These are phyloP conservation scores for Kuschelorhynchus macadamiae DNA, from an alignment of 2,888 invertebrate species.

Conservation along the genomic window DNA sequence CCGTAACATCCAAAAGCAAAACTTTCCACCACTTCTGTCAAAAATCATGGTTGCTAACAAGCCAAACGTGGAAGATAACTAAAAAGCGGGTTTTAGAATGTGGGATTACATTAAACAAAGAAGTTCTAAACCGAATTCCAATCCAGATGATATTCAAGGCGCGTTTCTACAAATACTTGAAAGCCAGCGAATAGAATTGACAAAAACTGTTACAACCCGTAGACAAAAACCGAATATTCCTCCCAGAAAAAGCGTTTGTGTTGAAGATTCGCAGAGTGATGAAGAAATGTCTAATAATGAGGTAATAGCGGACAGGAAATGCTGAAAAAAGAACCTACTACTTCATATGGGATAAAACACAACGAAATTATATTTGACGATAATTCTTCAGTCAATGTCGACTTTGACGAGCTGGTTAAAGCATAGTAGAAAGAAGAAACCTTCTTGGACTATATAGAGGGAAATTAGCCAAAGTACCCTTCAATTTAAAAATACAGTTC, in stretches of 20 bases:
- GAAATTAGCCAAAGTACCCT: too few species aligned
- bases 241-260: too few species aligned
- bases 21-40: slow-evolving; percentile 10
- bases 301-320: slow-evolving; percentile 6
- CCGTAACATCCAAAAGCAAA: slow-evolving; percentile 15
- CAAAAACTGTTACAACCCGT: slow-evolving; percentile 16
- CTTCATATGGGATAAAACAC: slow-evolving; percentile 1
- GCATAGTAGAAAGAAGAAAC: too few species aligned
- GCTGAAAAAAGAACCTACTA: slow-evolving; percentile 6
- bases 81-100: slow-evolving; percentile 12
- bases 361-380: slow-evolving; percentile 30
- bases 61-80: slow-evolving; percentile 8
- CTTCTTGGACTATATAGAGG: too few species aligned
- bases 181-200: slow-evolving; percentile 10
- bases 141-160: slow-evolving; percentile 8
- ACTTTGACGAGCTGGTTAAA: slow-evolving; percentile 1
- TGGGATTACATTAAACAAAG: slow-evolving; percentile 8
- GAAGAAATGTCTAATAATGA: slow-evolving; percentile 5
- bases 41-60: slow-evolving; percentile 9
- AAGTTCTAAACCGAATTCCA: slow-evolving; percentile 22
- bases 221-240: slow-evolving; percentile 29
- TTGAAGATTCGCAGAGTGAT: neutral
- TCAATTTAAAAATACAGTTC: slow-evolving; percentile 6
- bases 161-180: slow-evolving; percentile 16
- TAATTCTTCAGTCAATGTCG: slow-evolving; percentile 38